Percentiles rank a stretch among this genome's conserved stretches.
These are phyloP conservation scores for Paracanthobrama guichenoti DNA, from an alignment of 2,113 vertebrate genomes.

Conservation along the genomic window DNA sequence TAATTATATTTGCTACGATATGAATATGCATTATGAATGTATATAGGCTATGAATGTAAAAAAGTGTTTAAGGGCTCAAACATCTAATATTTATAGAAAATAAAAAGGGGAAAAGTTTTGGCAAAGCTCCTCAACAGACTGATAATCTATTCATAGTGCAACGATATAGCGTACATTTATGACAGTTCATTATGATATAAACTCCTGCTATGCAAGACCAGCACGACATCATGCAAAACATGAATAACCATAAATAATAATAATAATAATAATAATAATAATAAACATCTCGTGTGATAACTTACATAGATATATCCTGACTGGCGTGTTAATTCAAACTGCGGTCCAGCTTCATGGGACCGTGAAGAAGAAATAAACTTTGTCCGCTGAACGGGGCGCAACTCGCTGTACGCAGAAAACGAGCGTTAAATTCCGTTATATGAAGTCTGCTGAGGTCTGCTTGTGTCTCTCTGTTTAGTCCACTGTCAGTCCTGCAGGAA, in stretches of 20 bases:
- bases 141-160: not conserved
- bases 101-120: not conserved
- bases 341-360: not conserved
- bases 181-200: not conserved
- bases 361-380: conserved; percentile 20
- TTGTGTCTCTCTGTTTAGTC: not conserved
- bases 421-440: not conserved
- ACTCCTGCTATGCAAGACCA: not conserved
- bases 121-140: not conserved
- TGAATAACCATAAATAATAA: not conserved
- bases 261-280: too few relatives aligned
- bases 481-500: not conserved
- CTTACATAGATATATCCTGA: conserved; percentile 13
- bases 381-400: conserved; percentile 13
- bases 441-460: not conserved
- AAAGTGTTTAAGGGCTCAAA: not conserved
- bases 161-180: not conserved
- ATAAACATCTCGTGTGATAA: not conserved
- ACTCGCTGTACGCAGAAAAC: not conserved
- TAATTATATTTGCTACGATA: not conserved
- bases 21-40: too few relatives aligned
- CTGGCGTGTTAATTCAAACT: not conserved
- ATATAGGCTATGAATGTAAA: not conserved
- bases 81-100: not conserved
- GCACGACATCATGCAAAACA: conserved; percentile 3